Conservation (phyloP, 2,888 invertebrate genomes). For the Polydesmus complanatus region DNA sequence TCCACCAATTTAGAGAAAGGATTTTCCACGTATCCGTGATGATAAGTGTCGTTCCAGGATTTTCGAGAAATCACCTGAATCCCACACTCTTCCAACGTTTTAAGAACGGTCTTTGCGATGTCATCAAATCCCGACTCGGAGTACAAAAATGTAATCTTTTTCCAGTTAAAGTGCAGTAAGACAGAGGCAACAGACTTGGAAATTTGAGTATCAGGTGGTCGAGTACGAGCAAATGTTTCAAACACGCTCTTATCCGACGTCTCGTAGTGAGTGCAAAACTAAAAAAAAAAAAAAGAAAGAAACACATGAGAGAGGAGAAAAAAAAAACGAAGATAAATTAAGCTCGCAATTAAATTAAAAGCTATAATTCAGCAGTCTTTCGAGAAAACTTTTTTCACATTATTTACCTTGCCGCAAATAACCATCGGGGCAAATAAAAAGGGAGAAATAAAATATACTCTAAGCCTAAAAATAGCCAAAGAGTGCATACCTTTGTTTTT, state of each 20-base stretch:
- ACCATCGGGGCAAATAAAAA: too few species aligned
- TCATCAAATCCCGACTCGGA: constrained; percentile 57
- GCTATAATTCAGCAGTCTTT: neutral
- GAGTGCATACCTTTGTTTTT: too few species aligned
- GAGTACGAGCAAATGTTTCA: constrained; percentile 79
- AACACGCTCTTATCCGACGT: constrained; percentile 76
- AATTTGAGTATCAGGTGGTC: constrained; percentile 85
- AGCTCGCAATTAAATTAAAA: neutral
- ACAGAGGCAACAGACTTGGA: constrained; percentile 81
- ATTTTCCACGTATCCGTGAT: constrained; percentile 68
- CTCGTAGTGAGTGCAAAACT: constrained; percentile 83
- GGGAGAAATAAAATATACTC: too few species aligned
- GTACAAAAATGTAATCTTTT: constrained; percentile 70
- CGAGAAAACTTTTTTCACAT: neutral
- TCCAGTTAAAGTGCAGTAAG: constrained; percentile 74
- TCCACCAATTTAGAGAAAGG: constrained; percentile 70
- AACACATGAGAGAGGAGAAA: neutral
- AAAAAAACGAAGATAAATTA: neutral
- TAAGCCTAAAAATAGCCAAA: too few species aligned
- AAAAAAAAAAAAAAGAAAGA: constrained; percentile 30
- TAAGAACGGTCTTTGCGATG: constrained; percentile 59
- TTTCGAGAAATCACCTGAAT: constrained; percentile 51
- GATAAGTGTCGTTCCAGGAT: constrained; percentile 57
- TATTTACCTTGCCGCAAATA: too few species aligned
- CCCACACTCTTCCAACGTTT: constrained; percentile 53